Base-by-base conservation (phyloP, 2,797 vertebrate species). In the Sebastes jordani region DNA sequence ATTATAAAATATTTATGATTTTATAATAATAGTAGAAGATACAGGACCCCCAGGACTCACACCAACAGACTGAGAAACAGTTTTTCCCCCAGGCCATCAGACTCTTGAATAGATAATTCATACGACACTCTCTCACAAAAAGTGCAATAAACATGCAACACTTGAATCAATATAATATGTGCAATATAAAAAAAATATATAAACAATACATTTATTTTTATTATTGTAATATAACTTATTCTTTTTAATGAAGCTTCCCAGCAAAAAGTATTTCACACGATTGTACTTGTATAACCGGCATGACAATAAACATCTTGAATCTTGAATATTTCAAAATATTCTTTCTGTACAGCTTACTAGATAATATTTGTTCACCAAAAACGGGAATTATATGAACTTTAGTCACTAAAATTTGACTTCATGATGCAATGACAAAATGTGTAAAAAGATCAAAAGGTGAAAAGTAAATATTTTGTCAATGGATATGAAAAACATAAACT, bases 211-310 rank as follows among this genome's bases (percentile, higher is more conserved):
- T 36, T 36, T 36, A 0, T 0, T 36, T 42, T 42, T 42, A 42
- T 42, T 16, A 42, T 42, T 42, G 38, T 42, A 42, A 42, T 16
- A 42, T 16, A 42, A 42, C 38, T 16, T 42, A 42, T 42, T 42
- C 14, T 42, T 42, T 42, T 42, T 42, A 16, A 42, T 42, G 0
- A 2, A 0, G 38, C 38, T 42, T 42, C 38, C 38, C 1, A 42
- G 38, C 38, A 42, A 42, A 16, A 42, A 42, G 14, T 42, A 42
- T 42, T 42, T 16, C 1, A 42, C 38, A 42, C 0, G 38, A 7
- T 42, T 42, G 0, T 42, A 42, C 14, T 42, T 42, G 6, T 42
- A 42, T 16, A 42, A 42, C 38, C 38, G 0, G 14, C 38, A 0
- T 42, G 38, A 1, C 38, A 42, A 42, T 42, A 42, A 16, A 42